Conservation (phyloP, 2,113 vertebrate species). For the Rhineura floridana region DNA sequence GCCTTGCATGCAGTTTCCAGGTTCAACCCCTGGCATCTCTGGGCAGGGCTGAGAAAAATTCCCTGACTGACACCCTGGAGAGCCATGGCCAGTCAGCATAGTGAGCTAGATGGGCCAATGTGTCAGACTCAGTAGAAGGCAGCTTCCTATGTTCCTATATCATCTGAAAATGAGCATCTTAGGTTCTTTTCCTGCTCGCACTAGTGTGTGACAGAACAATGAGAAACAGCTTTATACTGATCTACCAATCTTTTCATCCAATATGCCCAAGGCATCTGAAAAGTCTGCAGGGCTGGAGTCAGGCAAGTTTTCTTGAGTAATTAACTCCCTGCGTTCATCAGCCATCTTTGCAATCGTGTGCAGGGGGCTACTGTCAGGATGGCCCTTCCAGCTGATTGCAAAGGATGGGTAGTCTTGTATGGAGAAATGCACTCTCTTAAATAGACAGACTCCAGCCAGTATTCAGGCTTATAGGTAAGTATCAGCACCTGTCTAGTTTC, state of each 20-base stretch:
- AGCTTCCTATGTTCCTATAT: no score
- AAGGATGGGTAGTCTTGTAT: not conserved
- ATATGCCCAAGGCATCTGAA: not conserved
- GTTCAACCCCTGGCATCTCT: no score
- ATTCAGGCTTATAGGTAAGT: not conserved
- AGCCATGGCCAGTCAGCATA: no score
- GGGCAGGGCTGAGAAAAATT: no score
- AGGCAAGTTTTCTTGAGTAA: not conserved
- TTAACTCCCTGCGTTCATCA: not conserved
- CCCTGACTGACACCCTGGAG: no score
- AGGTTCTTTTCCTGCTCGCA: not conserved
- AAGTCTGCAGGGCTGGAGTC: not conserved
- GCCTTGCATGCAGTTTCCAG: no score
- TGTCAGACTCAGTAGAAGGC: no score
- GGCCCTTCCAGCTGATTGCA: not conserved
- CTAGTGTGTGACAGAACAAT: not conserved
- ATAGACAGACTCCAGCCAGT: no score
- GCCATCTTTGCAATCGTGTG: not conserved
- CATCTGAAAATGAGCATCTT: no score
- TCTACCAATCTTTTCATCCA: no score
- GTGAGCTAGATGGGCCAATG: no score
- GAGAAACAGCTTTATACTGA: not conserved
- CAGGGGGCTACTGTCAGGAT: not conserved
- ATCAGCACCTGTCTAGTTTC: not conserved
- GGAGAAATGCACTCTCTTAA: not conserved